A percentile compares a stretch with the other conserved stretches of the same genome.
phyloP scores from a whole-genome alignment of 1,140 invertebrate genomes.

The Xylocopa sonorina region DNA sequence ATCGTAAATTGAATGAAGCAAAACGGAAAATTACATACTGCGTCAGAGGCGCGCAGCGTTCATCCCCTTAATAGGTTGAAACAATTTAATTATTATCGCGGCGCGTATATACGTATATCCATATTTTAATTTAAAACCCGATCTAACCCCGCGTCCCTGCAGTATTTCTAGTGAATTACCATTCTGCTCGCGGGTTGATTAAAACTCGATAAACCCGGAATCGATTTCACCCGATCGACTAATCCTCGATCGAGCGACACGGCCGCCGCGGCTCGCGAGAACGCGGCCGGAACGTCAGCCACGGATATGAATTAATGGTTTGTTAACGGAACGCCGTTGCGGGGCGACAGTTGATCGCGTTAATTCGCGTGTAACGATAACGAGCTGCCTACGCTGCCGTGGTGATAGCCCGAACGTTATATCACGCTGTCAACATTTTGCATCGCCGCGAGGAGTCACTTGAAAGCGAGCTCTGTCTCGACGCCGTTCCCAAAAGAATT shows the following conservation, averaged over 20 bases:
- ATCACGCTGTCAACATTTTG: background rate
- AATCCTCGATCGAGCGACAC: background rate
- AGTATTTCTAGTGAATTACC: too few species aligned
- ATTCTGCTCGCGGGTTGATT: background rate
- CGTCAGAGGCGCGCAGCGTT: too few species aligned
- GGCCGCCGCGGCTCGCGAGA: background rate
- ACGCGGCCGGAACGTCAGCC: slow-evolving; percentile 2
- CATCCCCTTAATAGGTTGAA: too few species aligned
- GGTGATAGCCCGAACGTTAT: background rate
- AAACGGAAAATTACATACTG: too few species aligned
- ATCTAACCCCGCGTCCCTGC: too few species aligned
- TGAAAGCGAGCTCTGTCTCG: background rate
- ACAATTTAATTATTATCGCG: too few species aligned
- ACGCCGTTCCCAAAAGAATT: background rate
- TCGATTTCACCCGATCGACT: background rate
- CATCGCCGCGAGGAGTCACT: background rate
- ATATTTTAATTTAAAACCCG: too few species aligned
- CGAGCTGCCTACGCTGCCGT: background rate
- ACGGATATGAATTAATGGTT: slow-evolving; percentile 24
- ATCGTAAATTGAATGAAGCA: too few species aligned
- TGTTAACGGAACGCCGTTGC: background rate
- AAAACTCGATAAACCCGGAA: background rate
- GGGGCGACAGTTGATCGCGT: background rate
- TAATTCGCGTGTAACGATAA: slow-evolving; percentile 11
- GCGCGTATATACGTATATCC: too few species aligned